Base-by-base conservation (phyloP, 2,113 vertebrate species). In the Macheiramphus alcinus region DNA sequence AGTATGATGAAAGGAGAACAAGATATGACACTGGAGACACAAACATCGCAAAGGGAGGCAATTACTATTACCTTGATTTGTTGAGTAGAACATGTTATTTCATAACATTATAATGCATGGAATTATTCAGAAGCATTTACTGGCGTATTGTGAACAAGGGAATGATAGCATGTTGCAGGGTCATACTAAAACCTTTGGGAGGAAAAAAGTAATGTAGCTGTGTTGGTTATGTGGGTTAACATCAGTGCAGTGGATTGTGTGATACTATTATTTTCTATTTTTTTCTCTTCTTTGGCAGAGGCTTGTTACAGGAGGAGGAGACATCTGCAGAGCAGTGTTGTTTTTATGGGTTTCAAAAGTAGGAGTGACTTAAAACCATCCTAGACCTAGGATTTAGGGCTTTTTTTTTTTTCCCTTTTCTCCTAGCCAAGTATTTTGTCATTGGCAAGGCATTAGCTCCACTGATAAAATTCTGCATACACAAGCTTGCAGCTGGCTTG, bases 191-290 rank as follows among this genome's bases (percentile, higher is more conserved):
- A 67, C 17, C 23, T 61, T 40, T 73, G 21, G 17, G 27, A 36
- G 18, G 38, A 18, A 3, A 23, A 65, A 76, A 63, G 7, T 25
- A 3, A 0, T 13, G 4, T 73, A 53, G 21, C 58, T 82, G 2
- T 53, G 13, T 63, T 86, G 42, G 16, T 75, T 74, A 18, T 1
- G 4, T 55, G 29, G 9, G 11, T 80, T 96, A 72, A 47, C 4
- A 10, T 74, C 18, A 17, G 11, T 36, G 75, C 40, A 13, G 22
- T 58, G 26, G 23, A 65, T 92, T 90, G 50, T 42, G 25, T 65
- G 16, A 27, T 81, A 16, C 0, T 75, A 10, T 16, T 62, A 2
- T 80, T n/a, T n/a, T 18, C 4, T 31, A 1, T 1, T 5, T 40
- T n/a, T 38, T 45, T 25, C 4, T 4, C 10, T 13, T n/a, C 10